These are phyloP conservation scores for Pycnomerus fuliginosus DNA, from an alignment of 2,888 invertebrate genomes.

Conservation along the genomic window DNA sequence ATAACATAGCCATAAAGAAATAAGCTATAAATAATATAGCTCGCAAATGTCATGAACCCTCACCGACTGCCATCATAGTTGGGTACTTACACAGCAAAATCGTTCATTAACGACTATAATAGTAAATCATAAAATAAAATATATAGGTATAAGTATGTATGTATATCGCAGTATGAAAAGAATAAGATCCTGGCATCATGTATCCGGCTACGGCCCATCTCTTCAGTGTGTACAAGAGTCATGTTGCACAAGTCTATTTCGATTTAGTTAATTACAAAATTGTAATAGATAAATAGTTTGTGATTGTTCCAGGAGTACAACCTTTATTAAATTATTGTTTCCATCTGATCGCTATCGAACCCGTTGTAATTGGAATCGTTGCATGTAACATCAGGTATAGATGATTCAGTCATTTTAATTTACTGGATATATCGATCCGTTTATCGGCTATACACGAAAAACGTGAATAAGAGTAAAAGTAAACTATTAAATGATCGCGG, in stretches of 20 bases:
- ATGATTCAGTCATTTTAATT: too few relatives aligned
- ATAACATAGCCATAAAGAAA: conserved; percentile 36
- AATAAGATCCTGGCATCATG: too few relatives aligned
- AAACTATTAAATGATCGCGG: conserved; percentile 26
- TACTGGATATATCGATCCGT: background rate
- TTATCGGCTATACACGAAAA: conserved; percentile 24
- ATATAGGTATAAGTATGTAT: background rate
- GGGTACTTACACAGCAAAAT: conserved; percentile 36
- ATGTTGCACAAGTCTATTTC: too few relatives aligned
- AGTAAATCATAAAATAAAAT: conserved; percentile 33
- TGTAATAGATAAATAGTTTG: background rate
- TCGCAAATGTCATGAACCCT: conserved; percentile 38
- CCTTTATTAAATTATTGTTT: background rate
- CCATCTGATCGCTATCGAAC: background rate
- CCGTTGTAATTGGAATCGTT: background rate
- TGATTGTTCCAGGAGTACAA: background rate
- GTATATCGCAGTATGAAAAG: too few relatives aligned
- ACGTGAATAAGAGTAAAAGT: conserved; percentile 31
- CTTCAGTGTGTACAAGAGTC: too few relatives aligned
- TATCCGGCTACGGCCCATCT: too few relatives aligned
- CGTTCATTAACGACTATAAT: conserved; percentile 40
- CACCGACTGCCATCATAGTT: conserved; percentile 33
- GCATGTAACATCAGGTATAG: background rate
- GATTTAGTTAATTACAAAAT: too few relatives aligned
- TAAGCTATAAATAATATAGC: conserved; percentile 40